Conservation (phyloP, 2,797 vertebrate species). For the Euphonia xanthogaster region DNA sequence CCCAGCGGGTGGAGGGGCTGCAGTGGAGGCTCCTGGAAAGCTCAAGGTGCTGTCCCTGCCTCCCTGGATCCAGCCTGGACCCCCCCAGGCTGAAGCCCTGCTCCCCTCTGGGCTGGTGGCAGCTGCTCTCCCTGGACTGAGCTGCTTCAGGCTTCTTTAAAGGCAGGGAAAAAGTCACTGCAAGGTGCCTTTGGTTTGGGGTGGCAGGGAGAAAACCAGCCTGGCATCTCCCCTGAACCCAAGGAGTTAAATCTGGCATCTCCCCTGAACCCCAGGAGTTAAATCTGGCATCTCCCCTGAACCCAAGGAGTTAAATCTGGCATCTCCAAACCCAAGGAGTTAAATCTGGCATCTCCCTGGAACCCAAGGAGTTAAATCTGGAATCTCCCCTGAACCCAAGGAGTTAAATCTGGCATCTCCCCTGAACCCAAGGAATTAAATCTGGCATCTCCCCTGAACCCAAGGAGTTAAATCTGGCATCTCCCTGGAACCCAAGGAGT, state of each 20-base stretch:
- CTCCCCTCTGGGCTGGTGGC: not conserved
- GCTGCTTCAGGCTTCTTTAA: not conserved
- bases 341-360: not conserved
- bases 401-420: not conserved
- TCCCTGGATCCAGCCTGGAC: not conserved
- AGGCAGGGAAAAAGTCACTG: not conserved
- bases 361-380: not conserved
- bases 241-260: not conserved
- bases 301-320: no score
- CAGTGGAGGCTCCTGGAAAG: not conserved
- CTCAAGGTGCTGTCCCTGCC: accelerated
- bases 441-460: not conserved
- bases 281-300: no score
- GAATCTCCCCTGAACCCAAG: not conserved
- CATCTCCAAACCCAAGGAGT: not conserved
- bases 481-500: not conserved
- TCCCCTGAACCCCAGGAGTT: no score
- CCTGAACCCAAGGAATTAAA: no score
- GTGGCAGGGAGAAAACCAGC: not conserved
- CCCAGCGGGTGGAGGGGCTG: not conserved
- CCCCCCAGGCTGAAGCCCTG: not conserved
- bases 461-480: not conserved
- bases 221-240: not conserved
- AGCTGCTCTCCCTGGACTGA: not conserved
- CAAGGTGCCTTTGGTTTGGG: not conserved